Percentiles rank a stretch among this genome's conserved stretches.
Conservation (phyloP, 2,113 vertebrate species). For the Polypterus senegalus region DNA sequence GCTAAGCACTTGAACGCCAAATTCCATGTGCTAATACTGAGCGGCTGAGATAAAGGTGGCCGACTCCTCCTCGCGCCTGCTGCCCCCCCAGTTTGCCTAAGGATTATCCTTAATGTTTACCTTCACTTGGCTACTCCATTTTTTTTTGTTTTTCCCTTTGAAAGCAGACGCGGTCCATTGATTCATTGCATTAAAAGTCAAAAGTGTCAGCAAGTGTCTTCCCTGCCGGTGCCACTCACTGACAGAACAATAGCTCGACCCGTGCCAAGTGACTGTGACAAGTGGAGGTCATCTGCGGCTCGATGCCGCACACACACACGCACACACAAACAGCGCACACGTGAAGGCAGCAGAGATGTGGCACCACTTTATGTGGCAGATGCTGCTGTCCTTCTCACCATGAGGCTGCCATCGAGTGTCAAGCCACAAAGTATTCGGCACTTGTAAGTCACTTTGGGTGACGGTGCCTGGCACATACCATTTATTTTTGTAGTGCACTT, state of each 20-base stretch:
- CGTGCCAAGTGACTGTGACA: slow-evolving; percentile 64
- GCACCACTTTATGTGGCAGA: no score
- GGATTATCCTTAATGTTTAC: slow-evolving; percentile 60
- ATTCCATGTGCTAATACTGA: slow-evolving; percentile 32
- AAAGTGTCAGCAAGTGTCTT: slow-evolving; percentile 64
- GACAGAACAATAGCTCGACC: slow-evolving; percentile 55
- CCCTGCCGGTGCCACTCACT: slow-evolving; percentile 51
- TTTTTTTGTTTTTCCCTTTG: slow-evolving; percentile 29
- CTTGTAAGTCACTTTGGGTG: no score
- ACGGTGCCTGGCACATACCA: no score
- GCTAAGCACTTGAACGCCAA: slow-evolving; percentile 27
- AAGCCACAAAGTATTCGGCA: no score
- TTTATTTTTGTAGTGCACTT: no score
- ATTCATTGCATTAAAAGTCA: slow-evolving; percentile 65
- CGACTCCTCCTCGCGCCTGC: slow-evolving; percentile 34
- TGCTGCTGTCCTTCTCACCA: no score
- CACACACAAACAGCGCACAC: slow-evolving; percentile 24
- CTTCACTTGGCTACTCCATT: slow-evolving; percentile 55
- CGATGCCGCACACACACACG: slow-evolving; percentile 56
- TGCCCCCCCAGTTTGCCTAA: slow-evolving; percentile 42
- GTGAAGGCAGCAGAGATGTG: slow-evolving; percentile 2
- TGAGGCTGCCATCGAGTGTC: no score
- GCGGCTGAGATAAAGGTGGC: slow-evolving; percentile 30
- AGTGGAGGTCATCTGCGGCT: slow-evolving; percentile 57
- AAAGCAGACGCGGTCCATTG: slow-evolving; percentile 63